Evolutionary conservation across 1,140 invertebrate species (phyloP).

Genomic region (Neodiprion pinetum): DNA sequence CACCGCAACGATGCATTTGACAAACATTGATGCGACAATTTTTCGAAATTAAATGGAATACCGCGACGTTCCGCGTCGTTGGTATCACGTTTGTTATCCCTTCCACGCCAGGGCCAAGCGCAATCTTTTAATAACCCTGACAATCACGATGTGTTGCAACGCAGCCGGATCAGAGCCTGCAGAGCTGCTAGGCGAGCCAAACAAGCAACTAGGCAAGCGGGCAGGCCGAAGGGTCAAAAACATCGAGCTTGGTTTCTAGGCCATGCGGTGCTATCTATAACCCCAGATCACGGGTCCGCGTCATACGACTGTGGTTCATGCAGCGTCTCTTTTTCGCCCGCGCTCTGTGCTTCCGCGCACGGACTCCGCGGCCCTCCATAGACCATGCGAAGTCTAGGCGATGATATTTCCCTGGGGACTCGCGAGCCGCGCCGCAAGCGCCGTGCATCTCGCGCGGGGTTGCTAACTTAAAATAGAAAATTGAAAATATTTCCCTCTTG

Average conservation of each 20-base stretch:
- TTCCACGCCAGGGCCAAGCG: conserved; percentile 1
- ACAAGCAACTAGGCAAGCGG: conserved; percentile 4
- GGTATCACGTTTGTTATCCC: background rate
- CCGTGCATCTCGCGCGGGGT: background rate
- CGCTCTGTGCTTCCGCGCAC: background rate
- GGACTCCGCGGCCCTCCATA: background rate
- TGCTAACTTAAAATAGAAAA: background rate
- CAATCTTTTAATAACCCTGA: conserved; percentile 7
- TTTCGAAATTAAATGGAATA: no score
- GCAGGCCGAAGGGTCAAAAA: conserved; percentile 60
- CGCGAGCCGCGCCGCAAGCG: background rate
- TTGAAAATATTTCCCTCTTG: background rate
- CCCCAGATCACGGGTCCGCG: conserved; percentile 41
- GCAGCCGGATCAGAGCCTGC: conserved; percentile 38
- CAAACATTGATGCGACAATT: no score
- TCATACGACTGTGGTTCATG: background rate
- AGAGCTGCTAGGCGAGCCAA: conserved; percentile 50
- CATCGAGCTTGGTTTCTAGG: conserved; percentile 62
- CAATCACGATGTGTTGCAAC: conserved; percentile 45
- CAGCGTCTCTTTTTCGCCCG: background rate
- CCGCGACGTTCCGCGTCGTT: background rate
- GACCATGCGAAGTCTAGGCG: background rate
- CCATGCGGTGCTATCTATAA: conserved; percentile 63
- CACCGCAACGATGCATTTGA: no score
- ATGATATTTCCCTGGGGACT: background rate